phyloP scores from a whole-genome alignment of 23 tunicate genomes.

The Halocynthia aurantium region DNA sequence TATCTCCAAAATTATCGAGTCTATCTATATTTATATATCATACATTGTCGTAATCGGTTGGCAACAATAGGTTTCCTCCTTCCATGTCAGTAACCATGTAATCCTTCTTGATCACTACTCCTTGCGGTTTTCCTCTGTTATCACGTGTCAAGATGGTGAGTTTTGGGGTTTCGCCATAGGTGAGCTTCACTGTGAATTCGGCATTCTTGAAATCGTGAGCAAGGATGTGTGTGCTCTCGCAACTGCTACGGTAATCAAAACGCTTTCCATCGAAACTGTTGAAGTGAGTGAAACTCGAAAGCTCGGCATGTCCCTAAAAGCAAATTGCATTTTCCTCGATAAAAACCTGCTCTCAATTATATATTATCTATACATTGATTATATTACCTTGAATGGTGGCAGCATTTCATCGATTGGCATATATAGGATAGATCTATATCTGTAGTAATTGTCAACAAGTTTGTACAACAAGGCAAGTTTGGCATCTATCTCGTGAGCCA shows the following conservation, averaged over 20 bases:
- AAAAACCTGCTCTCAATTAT: background rate
- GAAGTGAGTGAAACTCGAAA: conserved; percentile 88
- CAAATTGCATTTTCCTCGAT: background rate
- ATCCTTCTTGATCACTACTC: conserved; percentile 5
- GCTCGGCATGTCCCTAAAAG: conserved; percentile 76
- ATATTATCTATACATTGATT: background rate
- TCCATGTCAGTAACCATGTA: conserved; percentile 13
- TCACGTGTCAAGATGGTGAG: conserved; percentile 9
- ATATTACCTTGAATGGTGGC: conserved; percentile 90
- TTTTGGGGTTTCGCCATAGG: conserved; percentile 48
- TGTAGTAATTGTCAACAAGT: conserved; percentile 46
- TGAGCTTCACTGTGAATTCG: conserved; percentile 63
- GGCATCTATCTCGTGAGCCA: conserved; percentile 50
- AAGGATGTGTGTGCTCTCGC: conserved; percentile 72
- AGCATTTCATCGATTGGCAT: conserved; percentile 71
- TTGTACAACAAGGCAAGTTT: conserved; percentile 33
- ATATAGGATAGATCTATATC: conserved; percentile 43
- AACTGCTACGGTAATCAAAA: conserved; percentile 59
- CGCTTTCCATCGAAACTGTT: conserved; percentile 80
- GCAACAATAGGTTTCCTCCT: background rate
- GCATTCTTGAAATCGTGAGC: conserved; percentile 42
- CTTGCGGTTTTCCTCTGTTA: background rate
- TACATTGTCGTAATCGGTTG: conserved; percentile 18
- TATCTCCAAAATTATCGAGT: no score
- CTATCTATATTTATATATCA: background rate